A percentile compares a stretch with the other conserved stretches of the same genome.
Conservation (phyloP, 2,113 vertebrate species). For the Brachirus orientalis region DNA sequence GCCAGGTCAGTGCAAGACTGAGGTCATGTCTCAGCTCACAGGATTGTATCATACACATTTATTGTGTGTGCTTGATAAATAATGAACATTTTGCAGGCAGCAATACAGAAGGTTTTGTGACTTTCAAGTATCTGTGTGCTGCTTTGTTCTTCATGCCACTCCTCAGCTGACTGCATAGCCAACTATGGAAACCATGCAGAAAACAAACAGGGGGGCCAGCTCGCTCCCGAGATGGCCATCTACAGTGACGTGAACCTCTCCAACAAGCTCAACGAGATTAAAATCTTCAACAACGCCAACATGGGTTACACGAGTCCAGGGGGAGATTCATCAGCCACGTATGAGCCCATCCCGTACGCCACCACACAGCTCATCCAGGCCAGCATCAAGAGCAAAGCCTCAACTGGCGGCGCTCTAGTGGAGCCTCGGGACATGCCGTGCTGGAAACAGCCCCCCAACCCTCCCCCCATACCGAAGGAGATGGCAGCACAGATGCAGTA, state of each 20-base stretch:
- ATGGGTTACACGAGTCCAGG: slow-evolving; percentile 90
- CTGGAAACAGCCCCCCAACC: slow-evolving; percentile 86
- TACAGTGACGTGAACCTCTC: slow-evolving; percentile 95
- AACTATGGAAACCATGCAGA: slow-evolving; percentile 97
- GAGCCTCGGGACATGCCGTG: slow-evolving; percentile 85
- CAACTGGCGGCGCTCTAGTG: slow-evolving; percentile 33
- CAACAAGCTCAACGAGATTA: slow-evolving; percentile 96
- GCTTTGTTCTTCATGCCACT: slow-evolving; percentile 20
- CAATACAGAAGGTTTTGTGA: slow-evolving; percentile 4
- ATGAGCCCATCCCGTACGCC: slow-evolving; percentile 93
- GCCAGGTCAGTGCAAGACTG: slow-evolving; percentile 84
- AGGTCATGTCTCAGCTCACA: background rate
- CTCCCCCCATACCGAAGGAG: slow-evolving; percentile 88
- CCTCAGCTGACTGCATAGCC: slow-evolving; percentile 94
- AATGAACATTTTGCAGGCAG: background rate
- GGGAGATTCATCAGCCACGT: slow-evolving; percentile 77
- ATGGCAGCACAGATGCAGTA: slow-evolving; percentile 89
- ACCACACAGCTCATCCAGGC: slow-evolving; percentile 96
- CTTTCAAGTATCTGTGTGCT: slow-evolving; percentile 24
- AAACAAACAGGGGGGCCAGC: slow-evolving; percentile 91
- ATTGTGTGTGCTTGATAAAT: slow-evolving; percentile 6
- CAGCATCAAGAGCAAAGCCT: slow-evolving; percentile 86
- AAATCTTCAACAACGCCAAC: slow-evolving; percentile 94
- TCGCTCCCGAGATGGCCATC: slow-evolving; percentile 90
- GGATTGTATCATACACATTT: background rate